Percentiles rank a stretch among this genome's conserved stretches.
phyloP scores from a whole-genome alignment of 2,113 vertebrate genomes.

The Amblyopsis rosae region DNA sequence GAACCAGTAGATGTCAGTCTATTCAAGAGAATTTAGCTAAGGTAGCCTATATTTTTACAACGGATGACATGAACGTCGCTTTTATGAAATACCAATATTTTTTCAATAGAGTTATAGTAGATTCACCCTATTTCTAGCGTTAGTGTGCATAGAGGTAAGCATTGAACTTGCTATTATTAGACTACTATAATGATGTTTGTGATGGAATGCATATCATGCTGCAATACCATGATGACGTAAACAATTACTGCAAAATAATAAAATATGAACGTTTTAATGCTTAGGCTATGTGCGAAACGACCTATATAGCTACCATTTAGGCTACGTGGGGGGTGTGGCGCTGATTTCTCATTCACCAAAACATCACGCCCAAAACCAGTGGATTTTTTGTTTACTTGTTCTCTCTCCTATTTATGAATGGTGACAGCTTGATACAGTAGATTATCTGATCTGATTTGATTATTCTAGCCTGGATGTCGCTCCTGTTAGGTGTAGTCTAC shows the following conservation, averaged over 20 bases:
- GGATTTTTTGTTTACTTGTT: neutral
- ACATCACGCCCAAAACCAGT: slow-evolving; percentile 38
- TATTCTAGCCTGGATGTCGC: neutral
- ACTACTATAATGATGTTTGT: neutral
- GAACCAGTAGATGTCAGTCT: slow-evolving; percentile 49
- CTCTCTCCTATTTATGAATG: neutral
- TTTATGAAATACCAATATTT: no score
- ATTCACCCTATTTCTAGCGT: no score
- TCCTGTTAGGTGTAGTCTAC: neutral
- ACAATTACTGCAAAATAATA: slow-evolving; percentile 55
- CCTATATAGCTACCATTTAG: neutral
- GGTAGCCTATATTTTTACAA: no score
- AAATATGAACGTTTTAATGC: slow-evolving; percentile 41
- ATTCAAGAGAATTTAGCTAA: slow-evolving; percentile 27
- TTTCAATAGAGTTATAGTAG: no score
- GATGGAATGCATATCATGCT: slow-evolving; percentile 39
- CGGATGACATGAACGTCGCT: neutral
- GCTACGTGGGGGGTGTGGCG: slow-evolving; percentile 53
- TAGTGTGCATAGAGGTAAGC: neutral
- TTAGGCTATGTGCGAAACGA: slow-evolving; percentile 1
- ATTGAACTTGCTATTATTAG: neutral
- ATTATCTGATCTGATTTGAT: slow-evolving; percentile 9
- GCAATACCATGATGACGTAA: slow-evolving; percentile 68
- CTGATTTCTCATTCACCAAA: slow-evolving; percentile 43
- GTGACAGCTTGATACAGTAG: neutral